Evolutionary conservation across 2,113 vertebrate species (phyloP).

Genomic region (Merops nubicus): DNA sequence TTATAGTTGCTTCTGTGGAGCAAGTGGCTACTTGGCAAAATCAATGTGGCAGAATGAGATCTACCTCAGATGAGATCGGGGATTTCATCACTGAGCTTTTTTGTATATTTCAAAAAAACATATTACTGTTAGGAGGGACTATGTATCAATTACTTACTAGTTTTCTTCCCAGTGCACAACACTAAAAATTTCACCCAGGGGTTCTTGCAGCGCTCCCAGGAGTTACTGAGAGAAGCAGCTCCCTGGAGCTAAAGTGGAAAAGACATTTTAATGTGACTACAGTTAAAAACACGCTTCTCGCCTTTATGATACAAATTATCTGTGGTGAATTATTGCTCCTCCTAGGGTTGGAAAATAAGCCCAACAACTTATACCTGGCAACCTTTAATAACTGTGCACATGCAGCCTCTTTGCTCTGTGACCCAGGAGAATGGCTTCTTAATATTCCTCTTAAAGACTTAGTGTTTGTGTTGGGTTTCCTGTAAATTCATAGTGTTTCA

Average conservation of each 20-base stretch:
- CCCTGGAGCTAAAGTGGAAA: background rate
- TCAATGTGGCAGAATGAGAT: background rate
- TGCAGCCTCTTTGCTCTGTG: background rate
- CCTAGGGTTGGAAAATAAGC: background rate
- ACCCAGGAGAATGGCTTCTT: background rate
- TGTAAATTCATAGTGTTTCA: slow-evolving; percentile 11
- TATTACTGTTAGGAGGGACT: background rate
- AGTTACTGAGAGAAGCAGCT: background rate
- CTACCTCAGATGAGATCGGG: background rate
- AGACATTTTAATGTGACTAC: background rate
- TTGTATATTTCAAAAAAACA: background rate
- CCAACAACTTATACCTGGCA: background rate
- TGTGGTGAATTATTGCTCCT: background rate
- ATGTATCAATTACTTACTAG: background rate
- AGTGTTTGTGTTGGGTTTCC: background rate
- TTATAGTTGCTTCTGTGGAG: background rate
- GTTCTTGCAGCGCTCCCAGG: background rate
- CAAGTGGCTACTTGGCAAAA: background rate
- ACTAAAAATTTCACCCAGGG: background rate
- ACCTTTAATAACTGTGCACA: background rate
- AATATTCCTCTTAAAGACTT: background rate
- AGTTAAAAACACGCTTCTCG: background rate
- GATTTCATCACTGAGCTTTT: background rate
- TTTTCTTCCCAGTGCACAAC: background rate
- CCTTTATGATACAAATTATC: background rate